These are phyloP conservation scores for Nephrocerus scutellatus DNA, from an alignment of 2,888 invertebrate genomes.

Conservation along the genomic window DNA sequence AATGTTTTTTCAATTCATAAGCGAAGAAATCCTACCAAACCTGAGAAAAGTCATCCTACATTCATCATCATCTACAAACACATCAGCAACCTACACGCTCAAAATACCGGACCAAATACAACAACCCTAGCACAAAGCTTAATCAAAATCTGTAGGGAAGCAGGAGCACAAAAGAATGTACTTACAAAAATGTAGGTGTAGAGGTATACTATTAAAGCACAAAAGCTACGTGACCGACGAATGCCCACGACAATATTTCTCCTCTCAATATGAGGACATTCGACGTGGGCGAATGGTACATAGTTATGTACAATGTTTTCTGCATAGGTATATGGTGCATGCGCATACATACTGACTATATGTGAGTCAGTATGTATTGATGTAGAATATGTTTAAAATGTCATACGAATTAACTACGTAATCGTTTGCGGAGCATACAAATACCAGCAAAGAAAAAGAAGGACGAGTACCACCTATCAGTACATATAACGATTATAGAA, in stretches of 20 bases:
- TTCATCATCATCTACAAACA: too few species aligned
- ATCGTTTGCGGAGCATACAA: too few species aligned
- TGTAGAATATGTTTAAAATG: slow-evolving; percentile 4
- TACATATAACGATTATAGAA: too few species aligned
- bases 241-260: too few species aligned
- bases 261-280: slow-evolving; percentile 20
- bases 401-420: slow-evolving; percentile 22
- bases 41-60: too few species aligned
- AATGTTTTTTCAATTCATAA: too few species aligned
- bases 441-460: too few species aligned
- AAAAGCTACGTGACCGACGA: too few species aligned
- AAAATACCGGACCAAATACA: slow-evolving; percentile 12
- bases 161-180: neutral
- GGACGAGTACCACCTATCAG: too few species aligned
- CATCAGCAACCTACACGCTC: neutral
- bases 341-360: slow-evolving; percentile 3
- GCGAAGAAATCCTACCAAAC: too few species aligned
- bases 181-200: neutral
- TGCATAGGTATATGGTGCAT: too few species aligned
- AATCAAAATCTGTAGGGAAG: slow-evolving; percentile 1
- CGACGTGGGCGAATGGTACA: slow-evolving; percentile 20
- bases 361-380: slow-evolving; percentile 12
- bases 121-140: slow-evolving; percentile 15
- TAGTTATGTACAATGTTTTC: too few species aligned
- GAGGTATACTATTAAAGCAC: neutral